phyloP scores from a whole-genome alignment of 2,113 vertebrate species.

The Pollachius pollachius region DNA sequence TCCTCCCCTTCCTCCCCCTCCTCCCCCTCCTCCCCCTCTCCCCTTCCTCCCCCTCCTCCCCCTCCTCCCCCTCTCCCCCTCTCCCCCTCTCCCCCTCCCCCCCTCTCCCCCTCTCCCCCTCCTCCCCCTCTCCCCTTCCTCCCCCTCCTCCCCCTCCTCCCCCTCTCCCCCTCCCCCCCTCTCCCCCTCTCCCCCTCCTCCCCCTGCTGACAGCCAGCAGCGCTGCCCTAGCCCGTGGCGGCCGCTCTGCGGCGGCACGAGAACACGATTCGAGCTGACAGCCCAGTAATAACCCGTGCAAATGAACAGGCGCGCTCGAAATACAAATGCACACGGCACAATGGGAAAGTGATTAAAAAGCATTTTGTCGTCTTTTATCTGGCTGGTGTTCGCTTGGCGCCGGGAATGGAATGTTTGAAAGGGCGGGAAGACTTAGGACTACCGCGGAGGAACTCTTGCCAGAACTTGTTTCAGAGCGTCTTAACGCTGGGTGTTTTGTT shows the following conservation, averaged over 20 bases:
- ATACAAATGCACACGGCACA: slow-evolving; percentile 67
- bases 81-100: too few species aligned
- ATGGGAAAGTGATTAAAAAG: slow-evolving; percentile 69
- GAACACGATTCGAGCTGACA: slow-evolving; percentile 67
- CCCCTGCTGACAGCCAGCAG: too few species aligned
- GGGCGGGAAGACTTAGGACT: slow-evolving; percentile 31
- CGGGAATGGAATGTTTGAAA: slow-evolving; percentile 47
- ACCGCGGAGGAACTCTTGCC: slow-evolving; percentile 18
- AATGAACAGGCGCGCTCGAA: slow-evolving; percentile 61
- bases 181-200: slow-evolving; percentile 14
- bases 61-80: too few species aligned
- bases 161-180: slow-evolving; percentile 1
- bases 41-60: too few species aligned
- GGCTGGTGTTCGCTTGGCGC: slow-evolving; percentile 27
- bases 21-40: too few species aligned
- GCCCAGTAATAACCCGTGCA: slow-evolving; percentile 67
- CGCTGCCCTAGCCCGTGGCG: slow-evolving; percentile 1
- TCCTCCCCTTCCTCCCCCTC: too few species aligned
- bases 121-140: too few species aligned
- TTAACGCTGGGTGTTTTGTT: slow-evolving; percentile 55
- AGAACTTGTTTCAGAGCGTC: slow-evolving; percentile 43
- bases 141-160: slow-evolving; percentile 11
- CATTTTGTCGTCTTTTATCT: slow-evolving; percentile 58
- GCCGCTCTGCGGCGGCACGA: slow-evolving; percentile 26
- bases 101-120: too few species aligned